Percentiles rank a stretch among this genome's conserved stretches.
phyloP scores from a whole-genome alignment of 2,113 vertebrate species.

The Herpailurus yagouaroundi region DNA sequence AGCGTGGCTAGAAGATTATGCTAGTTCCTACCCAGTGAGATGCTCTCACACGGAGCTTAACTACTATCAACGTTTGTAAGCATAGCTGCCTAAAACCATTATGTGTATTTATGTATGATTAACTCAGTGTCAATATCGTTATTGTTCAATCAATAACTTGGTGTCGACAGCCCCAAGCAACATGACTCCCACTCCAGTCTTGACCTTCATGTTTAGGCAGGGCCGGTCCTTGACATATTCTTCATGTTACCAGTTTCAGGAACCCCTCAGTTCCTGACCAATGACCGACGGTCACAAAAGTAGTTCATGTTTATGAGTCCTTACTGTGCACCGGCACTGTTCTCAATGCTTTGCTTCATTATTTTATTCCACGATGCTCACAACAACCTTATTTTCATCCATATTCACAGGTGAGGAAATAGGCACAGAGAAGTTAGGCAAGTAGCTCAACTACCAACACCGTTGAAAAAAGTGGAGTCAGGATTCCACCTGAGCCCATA shows the following conservation, averaged over 20 bases:
- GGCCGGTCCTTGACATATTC: neutral
- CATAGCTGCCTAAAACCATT: neutral
- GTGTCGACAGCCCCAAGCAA: neutral
- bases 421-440: neutral
- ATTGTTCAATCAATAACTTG: neutral
- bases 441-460: neutral
- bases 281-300: neutral
- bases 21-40: neutral
- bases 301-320: slow-evolving; percentile 36
- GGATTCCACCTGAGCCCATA: neutral
- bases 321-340: neutral
- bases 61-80: neutral
- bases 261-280: slow-evolving; percentile 23
- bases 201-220: neutral
- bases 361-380: neutral
- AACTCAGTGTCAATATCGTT: neutral
- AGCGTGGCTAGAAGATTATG: neutral
- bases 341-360: neutral
- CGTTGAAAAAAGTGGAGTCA: neutral
- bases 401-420: slow-evolving; percentile 1
- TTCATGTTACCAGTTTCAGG: neutral
- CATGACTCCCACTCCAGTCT: neutral
- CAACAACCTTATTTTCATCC: slow-evolving; percentile 8
- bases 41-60: neutral
- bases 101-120: neutral